phyloP scores from a whole-genome alignment of 2,113 vertebrate species.

The Chaetodon trifascialis region DNA sequence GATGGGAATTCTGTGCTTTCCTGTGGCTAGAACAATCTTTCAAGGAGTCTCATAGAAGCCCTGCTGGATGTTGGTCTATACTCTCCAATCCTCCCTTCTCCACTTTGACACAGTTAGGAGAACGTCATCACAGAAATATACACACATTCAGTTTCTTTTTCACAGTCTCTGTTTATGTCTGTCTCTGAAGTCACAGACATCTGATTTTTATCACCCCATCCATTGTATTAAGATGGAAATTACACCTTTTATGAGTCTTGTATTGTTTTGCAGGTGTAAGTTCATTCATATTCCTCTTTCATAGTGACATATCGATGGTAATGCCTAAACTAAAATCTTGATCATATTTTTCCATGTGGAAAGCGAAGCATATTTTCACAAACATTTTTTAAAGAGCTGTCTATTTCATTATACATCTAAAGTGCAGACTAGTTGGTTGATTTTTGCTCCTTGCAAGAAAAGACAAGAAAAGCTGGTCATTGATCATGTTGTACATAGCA shows the following conservation, averaged over 20 bases:
- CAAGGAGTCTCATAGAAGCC: slow-evolving; percentile 13
- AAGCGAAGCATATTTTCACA: background rate
- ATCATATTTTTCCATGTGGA: background rate
- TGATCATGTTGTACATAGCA: background rate
- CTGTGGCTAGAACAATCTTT: background rate
- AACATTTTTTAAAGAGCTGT: background rate
- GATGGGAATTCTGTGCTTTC: slow-evolving; percentile 23
- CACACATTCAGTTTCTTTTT: background rate
- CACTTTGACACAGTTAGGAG: background rate
- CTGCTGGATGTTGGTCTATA: background rate
- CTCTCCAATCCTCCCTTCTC: background rate
- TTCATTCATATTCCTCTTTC: background rate
- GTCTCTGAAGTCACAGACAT: background rate
- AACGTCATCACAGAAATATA: background rate
- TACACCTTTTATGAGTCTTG: too few species aligned
- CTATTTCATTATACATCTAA: too few species aligned
- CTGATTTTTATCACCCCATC: background rate
- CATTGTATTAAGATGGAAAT: background rate
- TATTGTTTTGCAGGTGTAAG: background rate
- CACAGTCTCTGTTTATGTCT: background rate
- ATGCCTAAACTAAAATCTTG: background rate
- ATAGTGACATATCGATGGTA: background rate
- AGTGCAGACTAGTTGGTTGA: too few species aligned
- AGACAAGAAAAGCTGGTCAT: background rate
- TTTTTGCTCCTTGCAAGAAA: too few species aligned